These are phyloP conservation scores for Monoplex corrugatus DNA, from an alignment of 2,888 invertebrate genomes.

Conservation along the genomic window DNA sequence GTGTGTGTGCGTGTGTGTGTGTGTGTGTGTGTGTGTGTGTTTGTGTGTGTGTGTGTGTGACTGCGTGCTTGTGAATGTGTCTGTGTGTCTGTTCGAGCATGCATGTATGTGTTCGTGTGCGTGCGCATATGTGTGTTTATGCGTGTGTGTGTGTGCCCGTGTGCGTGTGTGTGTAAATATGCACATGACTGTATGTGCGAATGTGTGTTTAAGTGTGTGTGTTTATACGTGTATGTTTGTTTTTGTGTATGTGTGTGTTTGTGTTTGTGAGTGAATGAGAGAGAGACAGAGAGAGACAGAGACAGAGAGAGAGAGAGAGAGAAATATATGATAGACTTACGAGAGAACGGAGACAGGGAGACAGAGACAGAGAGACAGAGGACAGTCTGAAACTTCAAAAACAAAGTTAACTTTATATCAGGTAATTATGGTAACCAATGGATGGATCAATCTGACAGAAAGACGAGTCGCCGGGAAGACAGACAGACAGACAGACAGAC, in stretches of 20 bases:
- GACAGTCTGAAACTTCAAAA: neutral
- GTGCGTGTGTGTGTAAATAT: too few relatives aligned
- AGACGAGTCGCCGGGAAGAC: neutral
- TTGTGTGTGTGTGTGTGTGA: neutral
- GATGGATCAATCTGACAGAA: neutral
- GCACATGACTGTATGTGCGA: too few relatives aligned
- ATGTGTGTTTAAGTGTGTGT: too few relatives aligned
- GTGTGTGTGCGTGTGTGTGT: neutral
- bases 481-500: neutral
- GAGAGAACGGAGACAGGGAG: neutral
- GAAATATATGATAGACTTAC: neutral
- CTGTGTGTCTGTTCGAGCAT: too few relatives aligned
- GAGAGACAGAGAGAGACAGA: neutral
- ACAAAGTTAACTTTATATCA: neutral
- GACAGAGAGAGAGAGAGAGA: neutral
- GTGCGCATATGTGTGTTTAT: too few relatives aligned
- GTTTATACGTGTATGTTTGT: too few relatives aligned
- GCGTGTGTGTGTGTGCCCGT: neutral
- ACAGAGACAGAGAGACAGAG: conserved; percentile 14
- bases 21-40: neutral
- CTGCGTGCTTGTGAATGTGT: neutral
- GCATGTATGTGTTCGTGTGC: too few relatives aligned
- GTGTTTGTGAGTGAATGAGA: neutral
- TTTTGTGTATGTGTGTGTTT: neutral
- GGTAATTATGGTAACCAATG: neutral